These are phyloP conservation scores for Caenorhabditis afra DNA, from an alignment of 2,888 invertebrate genomes.

Conservation along the genomic window DNA sequence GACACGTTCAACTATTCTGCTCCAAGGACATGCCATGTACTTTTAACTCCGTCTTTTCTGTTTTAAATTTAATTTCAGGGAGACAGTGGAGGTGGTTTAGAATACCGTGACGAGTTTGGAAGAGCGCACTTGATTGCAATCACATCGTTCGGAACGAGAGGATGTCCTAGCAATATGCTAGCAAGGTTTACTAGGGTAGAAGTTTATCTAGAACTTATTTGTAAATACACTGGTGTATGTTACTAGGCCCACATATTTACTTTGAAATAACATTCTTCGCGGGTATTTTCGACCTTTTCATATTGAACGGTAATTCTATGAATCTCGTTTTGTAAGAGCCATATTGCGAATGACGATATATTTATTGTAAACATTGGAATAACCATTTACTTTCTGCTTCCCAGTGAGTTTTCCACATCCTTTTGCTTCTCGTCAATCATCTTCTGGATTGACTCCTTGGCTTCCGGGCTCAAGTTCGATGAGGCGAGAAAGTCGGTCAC, in stretches of 20 bases:
- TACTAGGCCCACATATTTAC: conserved; percentile 49
- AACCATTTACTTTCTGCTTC: neutral
- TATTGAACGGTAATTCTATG: no score
- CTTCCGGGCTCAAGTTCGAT: conserved; percentile 4
- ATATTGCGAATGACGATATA: no score
- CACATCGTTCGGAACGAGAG: conserved; percentile 78
- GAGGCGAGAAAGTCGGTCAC: neutral
- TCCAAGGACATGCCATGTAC: conserved; percentile 76
- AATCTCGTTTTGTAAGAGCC: no score
- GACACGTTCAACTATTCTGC: conserved; percentile 71
- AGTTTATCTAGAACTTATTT: conserved; percentile 71
- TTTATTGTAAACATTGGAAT: neutral
- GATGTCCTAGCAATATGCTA: conserved; percentile 79
- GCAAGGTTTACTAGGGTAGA: conserved; percentile 76
- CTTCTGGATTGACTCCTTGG: neutral
- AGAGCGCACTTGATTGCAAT: conserved; percentile 72
- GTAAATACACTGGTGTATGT: conserved; percentile 75
- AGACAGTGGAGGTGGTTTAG: conserved; percentile 77
- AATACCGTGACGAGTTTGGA: conserved; percentile 71
- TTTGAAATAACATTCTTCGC: no score
- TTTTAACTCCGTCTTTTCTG: neutral
- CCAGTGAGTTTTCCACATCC: conserved; percentile 1
- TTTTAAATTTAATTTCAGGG: conserved; percentile 62
- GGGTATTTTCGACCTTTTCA: no score
- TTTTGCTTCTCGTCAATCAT: conserved; percentile 1